These are phyloP conservation scores for Coelopa frigida DNA, from an alignment of 1,140 invertebrate genomes.

Conservation along the genomic window DNA sequence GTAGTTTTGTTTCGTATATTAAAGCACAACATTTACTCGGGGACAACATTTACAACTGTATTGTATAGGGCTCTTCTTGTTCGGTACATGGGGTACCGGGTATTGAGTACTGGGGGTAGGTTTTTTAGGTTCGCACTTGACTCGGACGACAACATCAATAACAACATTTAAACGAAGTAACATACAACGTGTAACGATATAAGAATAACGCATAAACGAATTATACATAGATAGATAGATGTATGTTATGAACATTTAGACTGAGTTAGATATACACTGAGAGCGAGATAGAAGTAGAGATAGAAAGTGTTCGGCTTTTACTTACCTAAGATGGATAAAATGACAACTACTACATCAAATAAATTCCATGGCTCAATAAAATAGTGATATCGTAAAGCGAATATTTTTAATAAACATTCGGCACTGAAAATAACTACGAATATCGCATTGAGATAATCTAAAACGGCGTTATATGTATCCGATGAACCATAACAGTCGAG, in stretches of 20 bases:
- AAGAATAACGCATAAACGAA: too few species aligned
- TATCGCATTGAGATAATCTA: constrained; percentile 90
- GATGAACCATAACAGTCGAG: constrained; percentile 91
- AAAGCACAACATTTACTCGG: background rate
- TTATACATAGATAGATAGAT: too few species aligned
- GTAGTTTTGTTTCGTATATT: too few species aligned
- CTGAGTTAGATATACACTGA: too few species aligned
- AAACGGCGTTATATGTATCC: constrained; percentile 68
- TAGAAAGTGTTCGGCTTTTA: constrained; percentile 30
- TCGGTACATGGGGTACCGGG: too few species aligned
- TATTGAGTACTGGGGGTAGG: too few species aligned
- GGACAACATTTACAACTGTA: background rate
- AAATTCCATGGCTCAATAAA: constrained; percentile 99
- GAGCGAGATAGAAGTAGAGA: constrained; percentile 1
- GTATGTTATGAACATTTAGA: too few species aligned
- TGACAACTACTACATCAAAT: constrained; percentile 98
- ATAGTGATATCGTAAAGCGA: constrained; percentile 94
- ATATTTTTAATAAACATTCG: constrained; percentile 96
- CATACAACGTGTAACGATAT: too few species aligned
- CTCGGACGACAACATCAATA: too few species aligned
- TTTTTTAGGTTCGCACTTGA: too few species aligned
- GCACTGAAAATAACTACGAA: constrained; percentile 98
- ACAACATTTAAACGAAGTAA: too few species aligned
- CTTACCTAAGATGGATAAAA: constrained; percentile 94
- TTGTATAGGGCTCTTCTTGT: background rate